Base-by-base conservation (phyloP, 2,888 invertebrate species). In the Volucella zonaria region DNA sequence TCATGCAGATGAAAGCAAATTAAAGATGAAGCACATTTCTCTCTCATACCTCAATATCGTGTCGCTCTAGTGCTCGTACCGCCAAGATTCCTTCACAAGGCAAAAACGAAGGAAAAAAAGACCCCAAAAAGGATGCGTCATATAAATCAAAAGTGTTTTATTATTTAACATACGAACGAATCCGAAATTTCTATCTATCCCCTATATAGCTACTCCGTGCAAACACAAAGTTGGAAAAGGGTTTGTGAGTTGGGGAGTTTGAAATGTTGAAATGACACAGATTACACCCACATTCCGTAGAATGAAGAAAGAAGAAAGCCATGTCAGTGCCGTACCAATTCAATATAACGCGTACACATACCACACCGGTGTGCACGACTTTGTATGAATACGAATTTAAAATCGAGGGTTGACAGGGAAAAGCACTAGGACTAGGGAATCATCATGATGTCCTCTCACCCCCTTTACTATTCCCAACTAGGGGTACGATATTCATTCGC, bases 61-160 rank as follows among this genome's bases (percentile, higher is more conserved):
- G 8, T 6, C 6, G 31, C 31, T 6, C 31, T 31, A 6, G 6
- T 31, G 6, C 6, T 31, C 1, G 31, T 31, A 0, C 31, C 31
- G 42, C 3, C 14, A 43, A 43, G 43, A 49, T 49, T 6, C 6
- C 31, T 31, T 31, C 31, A 31, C 31, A 52, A 40, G 11, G 8
- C 43, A 38, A 9, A 70, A 70, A 59, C 43, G 49, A 18, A 52
- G 15, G 15, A 8, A 64, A 64, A 40, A 70, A 67, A 42, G 52
- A 49, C 9, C 43, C 18, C 15, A 15, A 56, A 68, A 31, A 56
- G 52, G 52, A 64, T 56, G 73, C 78, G n/a, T 40, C 61, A 45
- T 64, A 83, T 82, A 74, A 79, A 83, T 83, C 70, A 75, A 82
- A 74, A 78, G 73, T 78, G 45, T 78, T 82, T 82, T 74, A 82